Conservation (phyloP, 2,888 invertebrate genomes). For the Drosophila merina region DNA sequence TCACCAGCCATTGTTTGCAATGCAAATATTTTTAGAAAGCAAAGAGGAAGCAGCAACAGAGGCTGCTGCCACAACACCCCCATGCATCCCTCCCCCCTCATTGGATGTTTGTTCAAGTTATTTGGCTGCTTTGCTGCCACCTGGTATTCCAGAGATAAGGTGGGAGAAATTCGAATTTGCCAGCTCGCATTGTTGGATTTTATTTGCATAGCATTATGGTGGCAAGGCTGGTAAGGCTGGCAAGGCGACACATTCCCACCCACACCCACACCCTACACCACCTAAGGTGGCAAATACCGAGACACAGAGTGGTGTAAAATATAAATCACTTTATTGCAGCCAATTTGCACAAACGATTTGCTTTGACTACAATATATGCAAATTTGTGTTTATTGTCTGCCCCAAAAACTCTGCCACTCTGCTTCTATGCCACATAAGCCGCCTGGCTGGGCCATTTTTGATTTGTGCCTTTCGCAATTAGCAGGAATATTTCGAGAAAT, state of each 20-base stretch:
- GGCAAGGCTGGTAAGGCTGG: constrained; percentile 37
- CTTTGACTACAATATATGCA: constrained; percentile 40
- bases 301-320: constrained; percentile 62
- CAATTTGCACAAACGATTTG: constrained; percentile 77
- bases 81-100: background rate
- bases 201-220: constrained; percentile 75
- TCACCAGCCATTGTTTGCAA: constrained; percentile 49
- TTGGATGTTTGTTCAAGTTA: constrained; percentile 65
- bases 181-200: constrained; percentile 37
- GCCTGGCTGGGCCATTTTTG: constrained; percentile 36
- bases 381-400: constrained; percentile 57
- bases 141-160: constrained; percentile 46
- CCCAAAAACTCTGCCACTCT: background rate
- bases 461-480: constrained; percentile 48
- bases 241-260: constrained; percentile 30
- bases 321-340: constrained; percentile 74
- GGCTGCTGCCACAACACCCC: background rate
- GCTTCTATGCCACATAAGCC: constrained; percentile 29
- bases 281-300: constrained; percentile 50
- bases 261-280: constrained; percentile 3
- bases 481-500: constrained; percentile 7
- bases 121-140: constrained; percentile 65
- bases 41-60: constrained; percentile 10
- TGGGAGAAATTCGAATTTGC: constrained; percentile 17
- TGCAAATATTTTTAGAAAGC: constrained; percentile 71